Evolutionary conservation across 53 echinoderm and acorn worm species (phyloP), one percentile per base, ranked within the genome.

Genomic region (Holothuria leucospilota): DNA sequence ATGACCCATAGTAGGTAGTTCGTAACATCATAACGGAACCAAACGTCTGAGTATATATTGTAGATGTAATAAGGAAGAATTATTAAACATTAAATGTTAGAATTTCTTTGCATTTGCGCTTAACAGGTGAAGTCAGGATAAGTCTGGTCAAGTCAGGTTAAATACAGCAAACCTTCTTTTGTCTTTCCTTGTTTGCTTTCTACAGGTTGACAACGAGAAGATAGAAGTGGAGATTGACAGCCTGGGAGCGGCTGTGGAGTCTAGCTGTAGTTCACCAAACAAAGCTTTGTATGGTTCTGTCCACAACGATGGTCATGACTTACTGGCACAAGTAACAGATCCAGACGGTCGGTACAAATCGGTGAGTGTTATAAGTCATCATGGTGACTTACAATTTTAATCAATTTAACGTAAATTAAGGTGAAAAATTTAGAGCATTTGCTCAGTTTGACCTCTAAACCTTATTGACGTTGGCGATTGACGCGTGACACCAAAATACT

Each of bases 291-390:
- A 91, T 74, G 91, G 91, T 4, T 51, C 49, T 64, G 72, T 91
- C 16, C 91, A 91, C 80, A 91, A 91, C 91, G 24, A 8, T 20
- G 91, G 91, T 29, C 91, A 91, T 75, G 91, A 68, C 49, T 41
- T 91, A 18, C 63, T 88, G 39, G 64, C 83, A 21, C 58, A 15
- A 40, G 77, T 90, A 39, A 81, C 82, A 12, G 87, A 86, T 42
- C 87, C 91, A 82, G 91, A 87, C 39, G 46, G 63, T 20, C 87
- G 87, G 7, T 82, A 87, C 30, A n/a, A 83, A 46, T 65, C 86
- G 82, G 82, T 91, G 16, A 21, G 61, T 21, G 30, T 67, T 20
- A 25, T 30, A 29, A 10, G 13, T 13, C 26, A 67, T 15, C 27
- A 27, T 11, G 2, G 28, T 29, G 30, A 67, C 13, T 46, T 7